Conservation (phyloP, 2,888 invertebrate genomes). For the Pandemis heparana region DNA sequence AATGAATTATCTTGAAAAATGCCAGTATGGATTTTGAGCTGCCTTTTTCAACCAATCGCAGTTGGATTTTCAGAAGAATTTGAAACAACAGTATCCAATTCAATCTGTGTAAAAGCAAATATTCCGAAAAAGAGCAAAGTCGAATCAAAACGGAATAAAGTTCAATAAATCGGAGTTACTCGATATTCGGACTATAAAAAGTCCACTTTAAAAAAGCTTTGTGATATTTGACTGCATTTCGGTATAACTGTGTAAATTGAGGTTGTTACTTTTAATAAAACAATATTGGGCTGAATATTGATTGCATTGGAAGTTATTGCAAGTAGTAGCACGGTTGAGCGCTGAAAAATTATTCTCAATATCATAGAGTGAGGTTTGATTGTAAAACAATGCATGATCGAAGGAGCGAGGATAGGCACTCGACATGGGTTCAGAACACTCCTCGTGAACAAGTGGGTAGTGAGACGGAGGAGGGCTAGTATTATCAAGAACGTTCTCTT, state of each 20-base stretch:
- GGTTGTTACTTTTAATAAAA: neutral
- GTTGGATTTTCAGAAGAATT: neutral
- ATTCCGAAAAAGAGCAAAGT: constrained; percentile 15
- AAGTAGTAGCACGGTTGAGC: constrained; percentile 3
- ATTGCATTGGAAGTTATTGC: neutral
- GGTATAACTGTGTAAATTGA: constrained; percentile 4
- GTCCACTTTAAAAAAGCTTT: constrained; percentile 30
- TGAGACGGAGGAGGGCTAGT: constrained; percentile 44
- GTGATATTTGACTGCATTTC: constrained; percentile 24
- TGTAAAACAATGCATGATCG: constrained; percentile 63
- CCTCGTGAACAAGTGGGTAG: constrained; percentile 50
- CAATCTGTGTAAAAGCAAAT: neutral
- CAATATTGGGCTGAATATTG: neutral
- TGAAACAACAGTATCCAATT: constrained; percentile 2
- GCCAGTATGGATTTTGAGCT: neutral
- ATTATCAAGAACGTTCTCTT: constrained; percentile 37
- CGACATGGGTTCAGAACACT: constrained; percentile 50
- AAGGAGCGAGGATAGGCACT: constrained; percentile 51
- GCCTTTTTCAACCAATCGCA: neutral
- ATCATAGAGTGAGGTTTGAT: constrained; percentile 55
- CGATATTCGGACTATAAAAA: constrained; percentile 46
- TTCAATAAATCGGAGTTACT: constrained; percentile 56
- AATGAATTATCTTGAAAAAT: neutral
- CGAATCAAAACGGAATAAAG: constrained; percentile 42
- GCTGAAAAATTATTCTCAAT: constrained; percentile 50